Conservation (phyloP, 1,140 invertebrate species). For the Drosophila quadrilineata region DNA sequence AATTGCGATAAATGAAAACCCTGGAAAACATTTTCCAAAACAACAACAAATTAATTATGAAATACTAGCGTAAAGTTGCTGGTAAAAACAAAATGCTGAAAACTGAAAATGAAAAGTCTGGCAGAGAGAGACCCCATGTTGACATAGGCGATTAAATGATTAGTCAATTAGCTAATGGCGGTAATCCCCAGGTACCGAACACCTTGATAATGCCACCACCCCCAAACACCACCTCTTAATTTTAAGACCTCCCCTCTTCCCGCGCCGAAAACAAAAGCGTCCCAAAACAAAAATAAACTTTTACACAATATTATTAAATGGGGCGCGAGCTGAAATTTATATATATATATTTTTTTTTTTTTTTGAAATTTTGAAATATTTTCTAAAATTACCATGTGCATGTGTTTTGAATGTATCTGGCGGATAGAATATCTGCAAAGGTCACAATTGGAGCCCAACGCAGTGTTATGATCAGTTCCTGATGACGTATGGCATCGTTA, state of each 20-base stretch:
- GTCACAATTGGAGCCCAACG: slow-evolving; percentile 31
- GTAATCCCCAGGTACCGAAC: no score
- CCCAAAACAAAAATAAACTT: slow-evolving; percentile 67
- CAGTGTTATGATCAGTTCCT: no score
- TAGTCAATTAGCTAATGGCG: slow-evolving; percentile 35
- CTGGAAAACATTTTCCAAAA: slow-evolving; percentile 15
- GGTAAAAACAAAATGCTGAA: no score
- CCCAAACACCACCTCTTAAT: no score
- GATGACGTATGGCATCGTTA: no score
- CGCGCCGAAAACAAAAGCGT: no score
- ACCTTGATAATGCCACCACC: no score
- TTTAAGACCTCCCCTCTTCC: slow-evolving; percentile 12
- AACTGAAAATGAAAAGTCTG: neutral
- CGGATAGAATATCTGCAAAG: slow-evolving; percentile 59
- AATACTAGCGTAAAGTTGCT: slow-evolving; percentile 31
- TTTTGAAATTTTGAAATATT: slow-evolving; percentile 49
- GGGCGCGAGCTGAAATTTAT: slow-evolving; percentile 56
- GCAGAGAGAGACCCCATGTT: slow-evolving; percentile 63
- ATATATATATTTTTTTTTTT: slow-evolving; percentile 43
- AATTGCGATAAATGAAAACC: slow-evolving; percentile 31
- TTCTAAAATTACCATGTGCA: slow-evolving; percentile 58
- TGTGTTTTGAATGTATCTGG: slow-evolving; percentile 29
- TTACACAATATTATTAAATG: slow-evolving; percentile 71
- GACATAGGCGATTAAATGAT: slow-evolving; percentile 57
- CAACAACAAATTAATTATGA: slow-evolving; percentile 46